Percentiles rank a stretch among this genome's conserved stretches.
Conservation (phyloP, 2,113 vertebrate genomes). For the Protobothrops mucrosquamatus region DNA sequence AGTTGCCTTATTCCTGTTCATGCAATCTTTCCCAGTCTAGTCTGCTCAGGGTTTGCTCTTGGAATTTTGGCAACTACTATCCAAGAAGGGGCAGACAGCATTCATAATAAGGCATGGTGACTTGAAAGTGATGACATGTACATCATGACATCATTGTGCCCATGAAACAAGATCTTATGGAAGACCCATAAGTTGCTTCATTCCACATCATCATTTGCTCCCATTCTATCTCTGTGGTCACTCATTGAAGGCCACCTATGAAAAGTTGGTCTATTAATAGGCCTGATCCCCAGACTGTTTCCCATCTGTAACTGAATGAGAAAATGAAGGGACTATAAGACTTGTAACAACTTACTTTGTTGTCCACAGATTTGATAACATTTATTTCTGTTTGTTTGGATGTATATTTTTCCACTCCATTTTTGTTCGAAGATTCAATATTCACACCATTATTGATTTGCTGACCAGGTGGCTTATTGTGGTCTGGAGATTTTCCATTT, state of each 20-base stretch:
- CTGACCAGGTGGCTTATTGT: constrained; percentile 43
- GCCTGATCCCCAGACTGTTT: not conserved
- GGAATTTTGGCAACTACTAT: not conserved
- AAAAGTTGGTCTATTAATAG: not conserved
- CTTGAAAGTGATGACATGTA: not conserved
- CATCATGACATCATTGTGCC: not conserved
- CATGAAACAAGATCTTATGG: not conserved
- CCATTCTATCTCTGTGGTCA: not conserved
- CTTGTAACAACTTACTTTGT: not conserved
- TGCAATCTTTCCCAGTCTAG: not conserved
- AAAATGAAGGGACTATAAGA: constrained; percentile 2
- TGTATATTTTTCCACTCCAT: constrained; percentile 12
- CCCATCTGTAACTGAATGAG: not conserved
- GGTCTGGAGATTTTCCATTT: constrained; percentile 51
- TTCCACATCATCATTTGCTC: not conserved
- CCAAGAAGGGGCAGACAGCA: not conserved
- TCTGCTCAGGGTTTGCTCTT: not conserved
- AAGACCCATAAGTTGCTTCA: not conserved
- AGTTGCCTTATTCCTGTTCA: not conserved
- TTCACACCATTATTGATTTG: constrained; percentile 25
- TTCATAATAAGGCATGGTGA: not conserved
- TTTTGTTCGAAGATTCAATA: constrained; percentile 50
- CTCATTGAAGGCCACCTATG: not conserved
- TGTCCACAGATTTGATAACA: constrained; percentile 39
- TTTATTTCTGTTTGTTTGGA: constrained; percentile 51